phyloP scores from a whole-genome alignment of 1,140 invertebrate genomes.

The Pogonognathellus flavescens region DNA sequence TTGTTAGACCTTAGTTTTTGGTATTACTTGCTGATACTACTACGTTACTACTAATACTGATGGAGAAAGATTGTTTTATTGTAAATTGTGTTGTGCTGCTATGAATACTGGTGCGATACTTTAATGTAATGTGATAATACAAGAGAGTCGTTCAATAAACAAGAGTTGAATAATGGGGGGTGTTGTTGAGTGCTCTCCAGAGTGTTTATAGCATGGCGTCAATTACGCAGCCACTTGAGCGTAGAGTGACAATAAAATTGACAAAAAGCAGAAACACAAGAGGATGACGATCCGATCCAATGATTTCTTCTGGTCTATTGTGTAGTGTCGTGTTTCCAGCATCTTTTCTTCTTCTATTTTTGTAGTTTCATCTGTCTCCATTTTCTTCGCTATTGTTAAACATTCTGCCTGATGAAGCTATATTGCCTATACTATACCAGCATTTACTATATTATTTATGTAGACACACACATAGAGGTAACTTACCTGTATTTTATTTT shows the following conservation, averaged over 20 bases:
- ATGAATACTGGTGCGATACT: too few relatives aligned
- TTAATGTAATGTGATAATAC: too few relatives aligned
- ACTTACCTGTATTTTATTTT: too few relatives aligned
- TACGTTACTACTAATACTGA: too few relatives aligned
- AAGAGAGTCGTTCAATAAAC: neutral
- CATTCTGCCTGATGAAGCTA: too few relatives aligned
- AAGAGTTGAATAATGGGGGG: neutral
- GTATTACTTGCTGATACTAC: too few relatives aligned
- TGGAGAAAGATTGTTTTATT: too few relatives aligned
- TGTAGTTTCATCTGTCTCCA: conserved; percentile 32
- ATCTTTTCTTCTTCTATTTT: conserved; percentile 5
- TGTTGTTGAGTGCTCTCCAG: conserved; percentile 11
- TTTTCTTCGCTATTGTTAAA: conserved; percentile 24
- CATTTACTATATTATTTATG: too few relatives aligned
- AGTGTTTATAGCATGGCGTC: conserved; percentile 32
- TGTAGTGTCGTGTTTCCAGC: conserved; percentile 11
- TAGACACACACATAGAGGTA: too few relatives aligned
- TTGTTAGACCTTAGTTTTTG: too few relatives aligned
- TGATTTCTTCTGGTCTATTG: conserved; percentile 12
- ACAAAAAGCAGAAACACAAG: conserved; percentile 37
- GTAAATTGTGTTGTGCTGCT: too few relatives aligned
- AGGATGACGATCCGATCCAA: conserved; percentile 34
- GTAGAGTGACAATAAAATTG: conserved; percentile 44
- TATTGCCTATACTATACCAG: too few relatives aligned
- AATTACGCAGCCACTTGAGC: conserved; percentile 47